A percentile compares a stretch with the other conserved stretches of the same genome.
These are phyloP conservation scores for Scarus forsteni DNA, from an alignment of 2,797 vertebrate species.

Conservation along the genomic window DNA sequence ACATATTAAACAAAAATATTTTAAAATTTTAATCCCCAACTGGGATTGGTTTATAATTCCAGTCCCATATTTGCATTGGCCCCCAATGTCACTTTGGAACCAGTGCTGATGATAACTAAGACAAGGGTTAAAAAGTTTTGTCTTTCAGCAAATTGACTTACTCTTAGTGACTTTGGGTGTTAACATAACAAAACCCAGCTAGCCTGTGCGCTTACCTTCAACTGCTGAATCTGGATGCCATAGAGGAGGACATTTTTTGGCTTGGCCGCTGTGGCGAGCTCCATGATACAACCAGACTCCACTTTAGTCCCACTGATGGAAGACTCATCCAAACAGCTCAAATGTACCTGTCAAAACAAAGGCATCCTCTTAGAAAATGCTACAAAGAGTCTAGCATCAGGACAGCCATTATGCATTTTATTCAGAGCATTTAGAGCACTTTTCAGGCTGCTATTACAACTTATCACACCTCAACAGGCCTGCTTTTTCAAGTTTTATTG, in stretches of 20 bases:
- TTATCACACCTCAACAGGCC: constrained; percentile 43
- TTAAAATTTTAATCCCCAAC: too few relatives aligned
- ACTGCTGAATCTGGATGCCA: constrained; percentile 84
- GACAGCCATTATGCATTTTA: constrained; percentile 24
- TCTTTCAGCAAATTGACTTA: too few relatives aligned
- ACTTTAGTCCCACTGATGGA: constrained; percentile 65
- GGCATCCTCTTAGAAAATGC: constrained; percentile 24
- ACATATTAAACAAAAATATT: too few relatives aligned
- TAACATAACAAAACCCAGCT: too few relatives aligned
- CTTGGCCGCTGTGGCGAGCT: constrained; percentile 84
- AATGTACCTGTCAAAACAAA: constrained; percentile 85
- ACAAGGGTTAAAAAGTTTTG: too few relatives aligned
- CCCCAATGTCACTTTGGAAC: too few relatives aligned
- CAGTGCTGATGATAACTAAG: too few relatives aligned
- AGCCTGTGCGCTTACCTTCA: constrained; percentile 83
- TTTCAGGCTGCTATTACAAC: constrained; percentile 47
- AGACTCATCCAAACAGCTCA: constrained; percentile 76
- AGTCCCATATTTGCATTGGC: too few relatives aligned
- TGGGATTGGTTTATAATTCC: too few relatives aligned
- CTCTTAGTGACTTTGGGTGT: too few relatives aligned
- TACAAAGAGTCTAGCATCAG: constrained; percentile 15
- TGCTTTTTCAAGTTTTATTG: constrained; percentile 55
- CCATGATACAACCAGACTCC: constrained; percentile 75
- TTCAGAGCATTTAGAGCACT: constrained; percentile 45
- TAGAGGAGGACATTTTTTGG: constrained; percentile 89